Evolutionary conservation across 2,888 invertebrate genomes (phyloP), one percentile per base, ranked within the genome.

Genomic region (Geophilus truncorum): DNA sequence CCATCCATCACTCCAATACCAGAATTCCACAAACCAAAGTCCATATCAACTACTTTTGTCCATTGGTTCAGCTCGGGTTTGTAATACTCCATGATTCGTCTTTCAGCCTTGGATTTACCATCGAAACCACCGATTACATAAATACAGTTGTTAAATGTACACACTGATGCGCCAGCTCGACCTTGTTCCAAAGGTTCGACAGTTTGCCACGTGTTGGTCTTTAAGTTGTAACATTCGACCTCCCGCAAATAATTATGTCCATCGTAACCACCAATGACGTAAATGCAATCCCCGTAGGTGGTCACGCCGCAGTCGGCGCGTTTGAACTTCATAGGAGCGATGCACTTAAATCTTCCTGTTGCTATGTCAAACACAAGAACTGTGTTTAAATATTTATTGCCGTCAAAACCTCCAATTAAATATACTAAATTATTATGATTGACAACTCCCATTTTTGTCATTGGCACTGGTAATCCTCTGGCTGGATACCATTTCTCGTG

Each of bases 11-110:
- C 79, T 15, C 79, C 79, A 9, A 79, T 57, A 30, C 79, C 79
- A 79, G 79, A 51, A 79, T 79, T 79, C 79, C 79, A 79, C 57
- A 79, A 62, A 21, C 79, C 79, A 57, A 79, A 79, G 32, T 62
- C 79, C 79, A 79, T 79, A 25, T 79, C 79, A 28, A 30, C 30
- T 10, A 79, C 34, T 23, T 79, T 79, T n/a, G 79, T 79, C 79
- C 79, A 79, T n/a, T 25, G 25, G 57, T 79, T 36, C 7, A 36
- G 9, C 3, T 51, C 62, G 7, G 79, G 79, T 10, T 62, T 79
- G 18, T 79, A 79, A 36, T 62, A 79, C 30, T 79, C 79, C 79
- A 79, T 79, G 7, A 62, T 25, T 30, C 79, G 1, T 62, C 62
- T 28, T 18, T 79, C 79, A 15, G 79, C 62, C 23, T 62, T 51